Conservation (phyloP, 1,140 invertebrate genomes). For the Scaptomyza pallida region DNA sequence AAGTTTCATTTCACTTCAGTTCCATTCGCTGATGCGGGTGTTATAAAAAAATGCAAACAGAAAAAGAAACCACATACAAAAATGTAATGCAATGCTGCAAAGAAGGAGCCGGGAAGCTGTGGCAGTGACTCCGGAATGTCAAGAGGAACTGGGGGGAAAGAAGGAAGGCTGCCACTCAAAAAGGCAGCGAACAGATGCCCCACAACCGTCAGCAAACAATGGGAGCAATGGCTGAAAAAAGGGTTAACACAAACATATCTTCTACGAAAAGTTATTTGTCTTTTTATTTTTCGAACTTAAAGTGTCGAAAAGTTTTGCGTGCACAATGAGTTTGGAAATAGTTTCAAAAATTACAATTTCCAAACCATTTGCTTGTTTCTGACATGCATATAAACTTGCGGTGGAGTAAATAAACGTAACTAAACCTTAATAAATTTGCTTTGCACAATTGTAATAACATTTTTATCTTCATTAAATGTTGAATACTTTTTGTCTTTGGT, state of each 20-base stretch:
- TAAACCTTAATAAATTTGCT: no score
- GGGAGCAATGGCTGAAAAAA: slow-evolving; percentile 63
- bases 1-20: slow-evolving; percentile 77
- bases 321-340: slow-evolving; percentile 16
- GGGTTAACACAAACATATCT: slow-evolving; percentile 48
- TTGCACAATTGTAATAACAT: no score
- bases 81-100: slow-evolving; percentile 51
- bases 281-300: slow-evolving; percentile 16
- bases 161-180: slow-evolving; percentile 37
- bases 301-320: slow-evolving; percentile 8
- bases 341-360: background rate
- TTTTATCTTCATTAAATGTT: background rate
- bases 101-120: slow-evolving; percentile 12
- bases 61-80: slow-evolving; percentile 28
- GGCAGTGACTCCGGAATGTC: slow-evolving; percentile 17
- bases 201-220: slow-evolving; percentile 54
- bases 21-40: slow-evolving; percentile 42
- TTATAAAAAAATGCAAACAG: slow-evolving; percentile 37
- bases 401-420: no score
- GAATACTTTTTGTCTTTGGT: background rate
- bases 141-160: slow-evolving; percentile 5
- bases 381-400: background rate
- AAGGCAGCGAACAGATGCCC: slow-evolving; percentile 12
- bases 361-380: background rate
- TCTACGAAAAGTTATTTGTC: slow-evolving; percentile 28